These are phyloP conservation scores for Eremophila alpestris DNA, from an alignment of 2,797 vertebrate genomes.

Conservation along the genomic window DNA sequence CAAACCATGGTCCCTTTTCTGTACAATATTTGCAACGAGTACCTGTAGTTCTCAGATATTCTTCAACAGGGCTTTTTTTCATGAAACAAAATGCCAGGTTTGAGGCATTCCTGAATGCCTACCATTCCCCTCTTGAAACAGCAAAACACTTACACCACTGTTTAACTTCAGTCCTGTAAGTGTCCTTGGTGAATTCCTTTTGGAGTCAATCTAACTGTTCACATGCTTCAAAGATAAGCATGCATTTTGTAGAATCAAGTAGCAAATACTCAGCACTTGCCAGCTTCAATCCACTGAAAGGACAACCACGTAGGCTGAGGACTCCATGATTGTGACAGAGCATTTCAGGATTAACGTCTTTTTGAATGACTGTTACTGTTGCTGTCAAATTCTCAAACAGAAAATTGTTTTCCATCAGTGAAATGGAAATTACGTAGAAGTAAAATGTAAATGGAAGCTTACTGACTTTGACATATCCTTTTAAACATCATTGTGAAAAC, in stretches of 20 bases:
- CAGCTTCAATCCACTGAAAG: background rate
- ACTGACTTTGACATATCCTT: constrained; percentile 1
- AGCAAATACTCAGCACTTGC: background rate
- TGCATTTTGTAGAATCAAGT: constrained; percentile 2
- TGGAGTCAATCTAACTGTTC: constrained; percentile 1
- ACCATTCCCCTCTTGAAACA: background rate
- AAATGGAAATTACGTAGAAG: background rate
- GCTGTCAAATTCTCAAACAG: background rate
- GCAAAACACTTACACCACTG: constrained; percentile 3
- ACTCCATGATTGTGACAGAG: background rate
- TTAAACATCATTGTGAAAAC: background rate
- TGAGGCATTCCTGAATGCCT: background rate
- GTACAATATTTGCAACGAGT: background rate
- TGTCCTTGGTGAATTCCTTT: constrained; percentile 9
- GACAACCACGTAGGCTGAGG: constrained; percentile 10
- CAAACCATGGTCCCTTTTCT: background rate
- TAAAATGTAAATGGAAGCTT: background rate
- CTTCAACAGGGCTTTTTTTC: background rate
- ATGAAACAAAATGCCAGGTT: background rate
- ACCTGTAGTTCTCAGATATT: background rate
- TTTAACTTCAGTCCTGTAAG: background rate
- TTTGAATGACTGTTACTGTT: background rate
- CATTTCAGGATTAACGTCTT: background rate
- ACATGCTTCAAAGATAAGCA: constrained; percentile 35
- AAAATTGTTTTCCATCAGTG: constrained; percentile 23